Evolutionary conservation across 1,140 invertebrate species (phyloP).

Genomic region (Lethrus apterus): DNA sequence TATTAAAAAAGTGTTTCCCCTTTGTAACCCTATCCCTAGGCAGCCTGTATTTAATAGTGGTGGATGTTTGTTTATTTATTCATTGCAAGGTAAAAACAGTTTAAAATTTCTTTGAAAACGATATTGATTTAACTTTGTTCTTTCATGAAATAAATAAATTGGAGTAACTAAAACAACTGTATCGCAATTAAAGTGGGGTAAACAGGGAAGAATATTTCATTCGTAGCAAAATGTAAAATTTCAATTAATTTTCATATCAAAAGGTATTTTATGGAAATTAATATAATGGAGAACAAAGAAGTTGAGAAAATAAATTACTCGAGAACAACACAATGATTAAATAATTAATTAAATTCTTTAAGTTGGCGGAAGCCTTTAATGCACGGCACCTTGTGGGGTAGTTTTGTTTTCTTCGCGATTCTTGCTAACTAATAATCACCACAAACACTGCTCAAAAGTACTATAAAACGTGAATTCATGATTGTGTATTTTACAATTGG

Average conservation of each 20-base stretch:
- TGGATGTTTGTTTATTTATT: too few species aligned
- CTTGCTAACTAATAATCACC: conserved; percentile 28
- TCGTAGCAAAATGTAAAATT: neutral
- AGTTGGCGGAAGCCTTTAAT: conserved; percentile 28
- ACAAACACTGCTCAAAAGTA: conserved; percentile 26
- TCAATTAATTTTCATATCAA: conserved; percentile 16
- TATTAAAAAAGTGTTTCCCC: too few species aligned
- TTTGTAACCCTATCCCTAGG: too few species aligned
- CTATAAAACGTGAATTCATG: conserved; percentile 31
- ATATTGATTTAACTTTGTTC: too few species aligned
- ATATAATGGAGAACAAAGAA: conserved; percentile 21
- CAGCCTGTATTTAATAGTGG: too few species aligned
- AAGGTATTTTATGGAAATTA: conserved; percentile 20
- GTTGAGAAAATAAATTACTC: conserved; percentile 17
- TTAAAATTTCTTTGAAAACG: too few species aligned
- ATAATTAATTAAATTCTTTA: conserved; percentile 35
- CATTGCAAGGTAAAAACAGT: too few species aligned
- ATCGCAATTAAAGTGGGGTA: neutral
- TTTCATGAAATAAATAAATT: neutral
- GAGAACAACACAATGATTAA: conserved; percentile 32
- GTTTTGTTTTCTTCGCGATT: conserved; percentile 16
- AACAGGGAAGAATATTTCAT: neutral
- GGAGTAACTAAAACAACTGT: neutral
- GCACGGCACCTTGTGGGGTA: conserved; percentile 20
- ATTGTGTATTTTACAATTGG: conserved; percentile 35